Evolutionary conservation across 2,888 invertebrate species (phyloP).

Genomic region (Sinopyrophorus schimmeli): DNA sequence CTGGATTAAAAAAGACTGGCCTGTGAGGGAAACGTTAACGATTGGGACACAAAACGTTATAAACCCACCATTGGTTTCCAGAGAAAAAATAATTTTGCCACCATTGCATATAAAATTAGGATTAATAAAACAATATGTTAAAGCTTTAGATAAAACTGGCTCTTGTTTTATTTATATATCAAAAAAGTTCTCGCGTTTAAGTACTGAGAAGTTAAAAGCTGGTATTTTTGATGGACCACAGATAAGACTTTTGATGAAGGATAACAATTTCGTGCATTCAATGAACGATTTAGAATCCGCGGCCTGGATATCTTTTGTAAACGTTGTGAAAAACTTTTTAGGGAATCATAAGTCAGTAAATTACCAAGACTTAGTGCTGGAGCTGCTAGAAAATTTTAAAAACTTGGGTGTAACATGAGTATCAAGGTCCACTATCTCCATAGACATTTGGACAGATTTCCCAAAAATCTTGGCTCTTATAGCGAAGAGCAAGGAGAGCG

Average conservation of each 20-base stretch:
- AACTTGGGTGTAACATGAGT: too few relatives aligned
- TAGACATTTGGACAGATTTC: too few relatives aligned
- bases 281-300: neutral
- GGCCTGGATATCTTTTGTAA: neutral
- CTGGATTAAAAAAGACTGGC: neutral
- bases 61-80: slow-evolving; percentile 6
- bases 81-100: slow-evolving; percentile 24
- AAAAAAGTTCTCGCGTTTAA: slow-evolving; percentile 28
- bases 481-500: too few relatives aligned
- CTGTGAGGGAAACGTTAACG: neutral
- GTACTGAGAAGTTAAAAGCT: slow-evolving; percentile 30
- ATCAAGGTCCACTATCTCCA: too few relatives aligned
- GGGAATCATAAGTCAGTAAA: neutral
- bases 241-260: slow-evolving; percentile 19
- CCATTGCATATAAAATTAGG: slow-evolving; percentile 15
- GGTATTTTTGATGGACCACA: slow-evolving; percentile 33
- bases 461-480: too few relatives aligned
- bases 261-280: neutral
- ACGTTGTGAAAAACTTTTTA: neutral
- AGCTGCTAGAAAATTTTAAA: too few relatives aligned
- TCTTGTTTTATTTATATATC: slow-evolving; percentile 10
- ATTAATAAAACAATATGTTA: slow-evolving; percentile 16
- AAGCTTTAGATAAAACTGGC: slow-evolving; percentile 24
- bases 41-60: too few relatives aligned
- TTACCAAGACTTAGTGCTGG: neutral